Percentiles rank a stretch among this genome's conserved stretches.
Conservation (phyloP, 2,888 invertebrate genomes). For the Thymelicus sylvestris region DNA sequence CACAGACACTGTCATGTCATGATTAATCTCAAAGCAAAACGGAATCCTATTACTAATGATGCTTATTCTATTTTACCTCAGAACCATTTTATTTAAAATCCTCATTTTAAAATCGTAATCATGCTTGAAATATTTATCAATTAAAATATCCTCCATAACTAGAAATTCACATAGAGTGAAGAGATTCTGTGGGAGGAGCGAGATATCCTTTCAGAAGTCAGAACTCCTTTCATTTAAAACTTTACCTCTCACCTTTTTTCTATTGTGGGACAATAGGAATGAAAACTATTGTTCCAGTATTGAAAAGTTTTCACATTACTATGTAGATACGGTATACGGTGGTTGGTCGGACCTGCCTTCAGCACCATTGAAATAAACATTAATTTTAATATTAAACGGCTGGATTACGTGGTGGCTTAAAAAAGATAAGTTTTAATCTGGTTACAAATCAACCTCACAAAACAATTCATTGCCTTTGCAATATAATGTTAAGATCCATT, state of each 20-base stretch:
- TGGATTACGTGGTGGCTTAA: constrained; percentile 10
- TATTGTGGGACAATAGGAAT: constrained; percentile 36
- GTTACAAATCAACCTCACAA: too few relatives aligned
- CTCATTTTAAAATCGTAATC: too few relatives aligned
- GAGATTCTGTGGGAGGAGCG: not conserved
- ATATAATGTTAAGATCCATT: too few relatives aligned
- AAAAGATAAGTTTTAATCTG: not conserved
- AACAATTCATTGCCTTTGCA: too few relatives aligned
- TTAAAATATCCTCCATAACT: too few relatives aligned
- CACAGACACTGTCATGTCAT: too few relatives aligned
- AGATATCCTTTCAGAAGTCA: constrained; percentile 14
- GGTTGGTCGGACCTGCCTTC: too few relatives aligned
- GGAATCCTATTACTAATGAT: too few relatives aligned
- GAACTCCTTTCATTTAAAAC: constrained; percentile 36
- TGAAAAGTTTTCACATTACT: constrained; percentile 38
- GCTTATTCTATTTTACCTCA: too few relatives aligned
- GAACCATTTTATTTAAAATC: too few relatives aligned
- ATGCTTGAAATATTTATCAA: too few relatives aligned
- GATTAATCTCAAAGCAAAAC: too few relatives aligned
- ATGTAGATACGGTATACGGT: constrained; percentile 38
- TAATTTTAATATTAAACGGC: constrained; percentile 20
- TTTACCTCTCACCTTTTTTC: constrained; percentile 38
- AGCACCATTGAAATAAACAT: constrained; percentile 32
- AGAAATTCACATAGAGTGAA: not conserved
- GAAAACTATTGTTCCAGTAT: constrained; percentile 39